Evolutionary conservation across 2,797 vertebrate species (phyloP).

Genomic region (Sebastolobus altivelis): DNA sequence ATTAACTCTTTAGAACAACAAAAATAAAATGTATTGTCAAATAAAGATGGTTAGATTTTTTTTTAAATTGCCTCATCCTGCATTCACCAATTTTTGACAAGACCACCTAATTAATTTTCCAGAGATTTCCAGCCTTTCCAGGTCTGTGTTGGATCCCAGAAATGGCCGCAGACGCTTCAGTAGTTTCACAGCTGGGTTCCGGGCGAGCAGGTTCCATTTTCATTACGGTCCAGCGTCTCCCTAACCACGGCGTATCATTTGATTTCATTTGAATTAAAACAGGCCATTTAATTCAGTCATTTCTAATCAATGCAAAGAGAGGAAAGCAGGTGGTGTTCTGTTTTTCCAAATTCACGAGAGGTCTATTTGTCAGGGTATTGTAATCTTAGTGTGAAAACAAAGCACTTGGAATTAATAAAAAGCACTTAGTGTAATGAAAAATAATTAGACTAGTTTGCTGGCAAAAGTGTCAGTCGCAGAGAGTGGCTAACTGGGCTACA

Average conservation of each 20-base stretch:
- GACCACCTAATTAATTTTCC: constrained; percentile 45
- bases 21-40: neutral
- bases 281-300: constrained; percentile 78
- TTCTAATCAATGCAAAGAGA: constrained; percentile 74
- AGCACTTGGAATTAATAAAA: constrained; percentile 71
- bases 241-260: constrained; percentile 74
- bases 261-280: constrained; percentile 81
- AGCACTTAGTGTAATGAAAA: constrained; percentile 60
- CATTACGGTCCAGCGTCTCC: constrained; percentile 71
- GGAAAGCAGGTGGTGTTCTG: constrained; percentile 77
- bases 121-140: constrained; percentile 38
- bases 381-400: constrained; percentile 67
- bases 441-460: constrained; percentile 53
- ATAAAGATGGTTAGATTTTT: neutral
- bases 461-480: constrained; percentile 39
- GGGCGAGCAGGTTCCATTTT: constrained; percentile 70
- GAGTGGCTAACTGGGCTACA: neutral
- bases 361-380: constrained; percentile 62
- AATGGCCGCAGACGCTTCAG: constrained; percentile 53
- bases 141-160: constrained; percentile 42
- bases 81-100: constrained; percentile 17
- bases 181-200: constrained; percentile 79
- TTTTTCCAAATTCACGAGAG: constrained; percentile 55
- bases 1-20: neutral
- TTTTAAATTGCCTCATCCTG: neutral